Evolutionary conservation across 2,113 vertebrate species (phyloP).

Genomic region (Prunella himalayana): DNA sequence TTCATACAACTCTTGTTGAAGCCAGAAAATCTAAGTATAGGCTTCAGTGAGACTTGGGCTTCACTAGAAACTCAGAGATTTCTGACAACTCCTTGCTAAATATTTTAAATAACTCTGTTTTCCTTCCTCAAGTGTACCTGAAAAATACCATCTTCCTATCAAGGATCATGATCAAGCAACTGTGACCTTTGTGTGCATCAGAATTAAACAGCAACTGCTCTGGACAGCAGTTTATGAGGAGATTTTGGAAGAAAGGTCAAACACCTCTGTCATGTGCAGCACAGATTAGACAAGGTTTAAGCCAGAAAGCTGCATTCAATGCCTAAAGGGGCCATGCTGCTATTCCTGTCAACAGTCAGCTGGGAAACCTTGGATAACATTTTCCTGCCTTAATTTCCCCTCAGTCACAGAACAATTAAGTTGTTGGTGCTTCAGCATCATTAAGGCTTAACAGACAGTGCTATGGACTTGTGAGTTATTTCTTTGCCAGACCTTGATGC

Average conservation of each 20-base stretch:
- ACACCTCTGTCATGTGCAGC: background rate
- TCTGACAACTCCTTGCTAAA: background rate
- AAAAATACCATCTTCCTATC: background rate
- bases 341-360: background rate
- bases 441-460: background rate
- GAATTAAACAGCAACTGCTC: background rate
- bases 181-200: background rate
- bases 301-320: background rate
- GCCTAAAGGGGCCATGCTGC: background rate
- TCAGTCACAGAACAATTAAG: background rate
- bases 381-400: background rate
- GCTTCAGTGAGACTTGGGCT: background rate
- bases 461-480: background rate
- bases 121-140: background rate
- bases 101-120: background rate
- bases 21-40: background rate
- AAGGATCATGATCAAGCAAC: background rate
- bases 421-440: background rate
- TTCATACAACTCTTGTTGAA: background rate
- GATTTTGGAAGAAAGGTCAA: background rate
- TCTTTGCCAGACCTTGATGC: background rate
- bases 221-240: background rate
- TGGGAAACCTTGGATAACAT: background rate
- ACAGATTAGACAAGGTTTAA: background rate
- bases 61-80: background rate